Evolutionary conservation across 2,113 vertebrate species (phyloP), one percentile per base, ranked within the genome.

Genomic region (Penelope pileata): DNA sequence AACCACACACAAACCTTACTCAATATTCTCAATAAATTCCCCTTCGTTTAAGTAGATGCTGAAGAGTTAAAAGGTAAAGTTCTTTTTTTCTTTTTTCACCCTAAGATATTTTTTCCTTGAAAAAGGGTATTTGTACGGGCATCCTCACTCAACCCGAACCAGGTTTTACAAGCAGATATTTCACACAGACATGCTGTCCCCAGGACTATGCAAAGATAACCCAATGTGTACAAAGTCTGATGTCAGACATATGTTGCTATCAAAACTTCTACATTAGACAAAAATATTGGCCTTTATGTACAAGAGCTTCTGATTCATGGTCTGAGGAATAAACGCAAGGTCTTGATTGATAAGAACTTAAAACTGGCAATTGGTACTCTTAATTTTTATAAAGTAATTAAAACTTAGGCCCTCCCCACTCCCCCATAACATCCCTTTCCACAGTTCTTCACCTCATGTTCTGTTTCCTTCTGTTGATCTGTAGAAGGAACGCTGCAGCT

Each of bases 401-500:
- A 56, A 83, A 83, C 50, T 4, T 7, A 26, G 17, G n/a, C n/a
- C 30, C 19, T 16, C 17, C 6, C 17, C n/a, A 22, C 36, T 29
- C 18, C 70, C 22, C 91, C 36, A 59, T 10, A 38, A 11, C 68
- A 32, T 10, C 30, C 30, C 54, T 78, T 86, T 74, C 26, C 64
- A 23, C 24, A 88, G 3, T 50, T 66, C 30, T 76, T 96, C 69
- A 97, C 97, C 95, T 96, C 47, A 8, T 59, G 53, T 88, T 97
- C 90, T n/a, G 19, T 63, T 91, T 73, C 30, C 11, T 40, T 40
- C 47, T 83, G 79, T 7, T 43, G 42, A 66, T 85, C 80, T 64
- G 72, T 2, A 29, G 18, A 63, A 50, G 69, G n/a, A 21, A 82
- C 15, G 17, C 18, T 45, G 34, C 45, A 75, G 45, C n/a, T 84